Evolutionary conservation across 2,797 vertebrate species (phyloP).

Genomic region (Eutrigla gurnardus): DNA sequence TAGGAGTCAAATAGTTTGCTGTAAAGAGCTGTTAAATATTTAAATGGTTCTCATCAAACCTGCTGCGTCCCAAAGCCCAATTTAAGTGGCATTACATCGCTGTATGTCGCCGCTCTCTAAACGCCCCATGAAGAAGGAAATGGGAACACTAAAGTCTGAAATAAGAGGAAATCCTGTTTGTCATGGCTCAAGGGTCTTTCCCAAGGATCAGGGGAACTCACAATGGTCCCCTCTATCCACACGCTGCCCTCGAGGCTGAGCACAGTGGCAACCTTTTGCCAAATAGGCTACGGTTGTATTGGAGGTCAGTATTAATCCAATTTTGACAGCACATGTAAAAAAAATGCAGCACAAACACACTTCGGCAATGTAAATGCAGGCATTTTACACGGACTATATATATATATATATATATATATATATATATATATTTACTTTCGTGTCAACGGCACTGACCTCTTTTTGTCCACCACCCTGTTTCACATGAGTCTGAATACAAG

Average conservation of each 20-base stretch:
- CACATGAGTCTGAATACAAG: constrained; percentile 5
- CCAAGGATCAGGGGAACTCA: constrained; percentile 47
- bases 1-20: background rate
- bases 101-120: constrained; percentile 34
- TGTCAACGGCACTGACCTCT: constrained; percentile 8
- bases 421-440: background rate
- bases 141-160: constrained; percentile 37
- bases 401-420: too few relatives aligned
- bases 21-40: background rate
- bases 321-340: constrained; percentile 44
- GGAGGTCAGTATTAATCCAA: constrained; percentile 57
- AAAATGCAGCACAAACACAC: constrained; percentile 33
- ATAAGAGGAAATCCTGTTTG: constrained; percentile 76
- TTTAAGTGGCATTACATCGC: constrained; percentile 25
- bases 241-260: constrained; percentile 13
- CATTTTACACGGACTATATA: background rate
- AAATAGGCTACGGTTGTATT: constrained; percentile 41
- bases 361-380: constrained; percentile 45
- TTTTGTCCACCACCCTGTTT: constrained; percentile 11
- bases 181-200: constrained; percentile 78
- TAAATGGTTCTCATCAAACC: background rate
- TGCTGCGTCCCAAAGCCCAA: background rate
- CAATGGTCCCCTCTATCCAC: constrained; percentile 70
- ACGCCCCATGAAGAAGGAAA: constrained; percentile 34
- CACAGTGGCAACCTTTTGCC: constrained; percentile 52